Percentiles rank a stretch among this genome's conserved stretches.
These are phyloP conservation scores for Lynx canadensis DNA, from an alignment of 2,113 vertebrate genomes.

Conservation along the genomic window DNA sequence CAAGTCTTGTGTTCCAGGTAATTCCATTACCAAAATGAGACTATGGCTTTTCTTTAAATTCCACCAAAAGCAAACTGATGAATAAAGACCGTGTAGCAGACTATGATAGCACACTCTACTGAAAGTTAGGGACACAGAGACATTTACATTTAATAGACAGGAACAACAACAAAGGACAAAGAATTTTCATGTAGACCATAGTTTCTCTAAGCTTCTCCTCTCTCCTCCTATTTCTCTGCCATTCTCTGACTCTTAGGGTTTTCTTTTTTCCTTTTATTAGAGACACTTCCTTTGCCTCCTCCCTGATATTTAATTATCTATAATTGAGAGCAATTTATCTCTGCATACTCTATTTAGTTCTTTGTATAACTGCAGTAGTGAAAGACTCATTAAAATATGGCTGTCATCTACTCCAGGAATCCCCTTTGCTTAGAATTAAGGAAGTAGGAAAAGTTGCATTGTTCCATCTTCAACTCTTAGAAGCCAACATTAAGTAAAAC, in stretches of 20 bases:
- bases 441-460: background rate
- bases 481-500: background rate
- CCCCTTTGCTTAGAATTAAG: background rate
- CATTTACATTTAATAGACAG: background rate
- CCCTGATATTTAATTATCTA: background rate
- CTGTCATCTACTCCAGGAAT: background rate
- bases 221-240: background rate
- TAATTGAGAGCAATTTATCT: background rate
- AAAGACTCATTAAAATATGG: background rate
- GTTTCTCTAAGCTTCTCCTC: background rate
- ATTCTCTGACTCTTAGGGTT: background rate
- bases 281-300: background rate
- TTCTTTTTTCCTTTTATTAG: background rate
- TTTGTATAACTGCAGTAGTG: background rate
- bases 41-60: background rate
- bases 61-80: background rate
- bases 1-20: background rate
- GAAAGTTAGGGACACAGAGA: background rate
- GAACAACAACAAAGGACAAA: background rate
- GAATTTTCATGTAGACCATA: background rate
- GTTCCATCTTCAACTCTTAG: background rate
- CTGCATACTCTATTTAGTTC: background rate
- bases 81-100: background rate
- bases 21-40: background rate
- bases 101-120: background rate